Evolutionary conservation across 2,888 invertebrate genomes (phyloP).

Genomic region (Sesia apiformis): DNA sequence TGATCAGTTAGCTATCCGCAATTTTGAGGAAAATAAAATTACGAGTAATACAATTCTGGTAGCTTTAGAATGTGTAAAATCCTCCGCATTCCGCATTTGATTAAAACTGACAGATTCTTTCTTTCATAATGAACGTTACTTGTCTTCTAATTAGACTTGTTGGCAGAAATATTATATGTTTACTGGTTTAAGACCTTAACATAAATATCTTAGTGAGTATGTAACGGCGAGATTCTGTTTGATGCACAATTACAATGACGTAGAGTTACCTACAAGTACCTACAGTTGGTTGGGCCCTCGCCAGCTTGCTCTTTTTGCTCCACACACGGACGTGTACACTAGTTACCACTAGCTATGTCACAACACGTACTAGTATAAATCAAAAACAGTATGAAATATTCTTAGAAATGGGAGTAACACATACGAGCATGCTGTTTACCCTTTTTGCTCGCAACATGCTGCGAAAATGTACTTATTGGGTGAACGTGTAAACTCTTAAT

Average conservation of each 20-base stretch:
- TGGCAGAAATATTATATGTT: constrained; percentile 7
- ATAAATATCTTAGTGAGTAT: constrained; percentile 31
- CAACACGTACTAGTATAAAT: neutral
- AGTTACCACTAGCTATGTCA: constrained; percentile 13
- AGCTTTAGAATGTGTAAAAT: too few species aligned
- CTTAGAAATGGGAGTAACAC: too few species aligned
- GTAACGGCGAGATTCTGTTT: constrained; percentile 47
- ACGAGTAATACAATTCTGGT: too few species aligned
- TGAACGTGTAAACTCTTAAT: too few species aligned
- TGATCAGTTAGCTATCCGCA: too few species aligned
- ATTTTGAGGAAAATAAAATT: too few species aligned
- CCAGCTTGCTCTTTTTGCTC: constrained; percentile 61
- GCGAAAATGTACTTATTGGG: too few species aligned
- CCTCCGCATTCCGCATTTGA: too few species aligned
- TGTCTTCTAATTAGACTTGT: neutral
- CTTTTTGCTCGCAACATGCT: too few species aligned
- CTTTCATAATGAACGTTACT: too few species aligned
- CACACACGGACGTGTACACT: constrained; percentile 26
- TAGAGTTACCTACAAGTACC: constrained; percentile 54
- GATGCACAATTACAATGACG: constrained; percentile 66
- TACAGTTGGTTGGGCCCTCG: constrained; percentile 63
- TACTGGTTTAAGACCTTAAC: constrained; percentile 22
- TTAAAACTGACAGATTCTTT: too few species aligned
- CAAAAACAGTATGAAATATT: neutral
- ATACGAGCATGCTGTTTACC: too few species aligned